Conservation (phyloP, 1,140 invertebrate genomes). For the Drosophila sp. region DNA sequence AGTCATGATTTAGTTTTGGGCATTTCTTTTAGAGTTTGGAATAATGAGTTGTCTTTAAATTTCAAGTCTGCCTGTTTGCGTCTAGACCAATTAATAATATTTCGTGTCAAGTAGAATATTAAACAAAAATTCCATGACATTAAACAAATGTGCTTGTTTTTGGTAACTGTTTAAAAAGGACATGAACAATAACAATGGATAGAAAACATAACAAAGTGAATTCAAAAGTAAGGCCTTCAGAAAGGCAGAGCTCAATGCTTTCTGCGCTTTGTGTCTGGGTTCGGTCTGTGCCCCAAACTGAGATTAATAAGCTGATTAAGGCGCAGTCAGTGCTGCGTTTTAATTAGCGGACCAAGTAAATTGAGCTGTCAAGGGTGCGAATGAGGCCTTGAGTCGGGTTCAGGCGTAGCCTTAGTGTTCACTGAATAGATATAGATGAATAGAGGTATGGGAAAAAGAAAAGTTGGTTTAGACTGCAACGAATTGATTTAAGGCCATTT, state of each 20-base stretch:
- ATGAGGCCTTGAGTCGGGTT: conserved; percentile 55
- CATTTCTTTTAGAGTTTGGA: conserved; percentile 2
- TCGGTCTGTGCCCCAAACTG: conserved; percentile 40
- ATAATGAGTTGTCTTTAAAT: conserved; percentile 36
- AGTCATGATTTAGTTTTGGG: conserved; percentile 17
- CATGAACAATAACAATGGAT: not conserved
- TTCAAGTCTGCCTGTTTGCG: conserved; percentile 44
- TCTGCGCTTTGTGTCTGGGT: conserved; percentile 33
- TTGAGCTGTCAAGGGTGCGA: conserved; percentile 71
- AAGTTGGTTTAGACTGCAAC: conserved; percentile 20
- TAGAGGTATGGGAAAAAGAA: not conserved
- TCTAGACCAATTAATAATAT: conserved; percentile 81
- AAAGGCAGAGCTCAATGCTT: conserved; percentile 15
- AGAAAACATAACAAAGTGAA: not conserved
- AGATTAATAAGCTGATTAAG: conserved; percentile 78
- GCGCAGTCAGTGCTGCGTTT: conserved; percentile 53
- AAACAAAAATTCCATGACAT: conserved; percentile 59
- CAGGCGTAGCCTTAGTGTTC: conserved; percentile 11
- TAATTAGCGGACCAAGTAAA: conserved; percentile 58
- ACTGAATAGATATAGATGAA: not conserved
- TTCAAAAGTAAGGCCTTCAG: conserved; percentile 48
- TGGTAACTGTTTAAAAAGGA: conserved; percentile 47
- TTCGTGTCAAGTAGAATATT: conserved; percentile 71
- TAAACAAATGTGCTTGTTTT: conserved; percentile 66
- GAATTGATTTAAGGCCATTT: conserved; percentile 43